Evolutionary conservation across 2,113 vertebrate species (phyloP), one percentile per base, ranked within the genome.

Genomic region (Sceloporus tristichus): DNA sequence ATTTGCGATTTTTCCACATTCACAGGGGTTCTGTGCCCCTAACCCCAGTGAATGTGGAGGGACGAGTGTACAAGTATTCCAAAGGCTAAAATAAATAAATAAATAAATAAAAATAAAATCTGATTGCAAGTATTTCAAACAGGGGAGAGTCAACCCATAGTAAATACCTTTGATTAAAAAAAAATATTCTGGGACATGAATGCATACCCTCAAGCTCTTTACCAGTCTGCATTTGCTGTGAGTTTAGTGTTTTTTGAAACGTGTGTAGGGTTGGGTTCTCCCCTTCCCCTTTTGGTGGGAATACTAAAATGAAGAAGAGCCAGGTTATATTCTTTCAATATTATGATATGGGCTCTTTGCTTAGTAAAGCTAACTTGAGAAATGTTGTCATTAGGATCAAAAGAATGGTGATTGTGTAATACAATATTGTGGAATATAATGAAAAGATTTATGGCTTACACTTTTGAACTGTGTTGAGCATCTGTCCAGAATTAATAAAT

Each of bases 401-500:
- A 40, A 56, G 70, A 48, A 53, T 85, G 66, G 56, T 82, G 9
- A 42, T 74, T 76, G 29, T 53, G 6, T 79, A 88, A 0, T 84
- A 40, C 14, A 73, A 68, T 54, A 66, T 88, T 0, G 0, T 85
- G 70, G 23, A 70, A 48, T 85, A 87, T 66, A 76, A 27, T 86
- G 74, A 84, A 62, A 74, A 88, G 27, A 90, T 82, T 38, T 82
- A 83, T 84, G 81, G 75, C 40, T 19, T 62, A 54, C 34, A 83
- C 42, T 77, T 40, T 68, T 87, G 59, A 77, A 77, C 65, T 83
- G 65, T 8, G 59, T 34, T 83, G 71, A 75, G 59, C 62, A 77
- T 83, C 80, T 83, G 62, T 68, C 40, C 18, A 88, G n/a, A 65
- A 78, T 78, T 77, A 77, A 88, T 88, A 88, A 82, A 83, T 77